Conservation (phyloP, 2,888 invertebrate genomes). For the Rotaria macrura region DNA sequence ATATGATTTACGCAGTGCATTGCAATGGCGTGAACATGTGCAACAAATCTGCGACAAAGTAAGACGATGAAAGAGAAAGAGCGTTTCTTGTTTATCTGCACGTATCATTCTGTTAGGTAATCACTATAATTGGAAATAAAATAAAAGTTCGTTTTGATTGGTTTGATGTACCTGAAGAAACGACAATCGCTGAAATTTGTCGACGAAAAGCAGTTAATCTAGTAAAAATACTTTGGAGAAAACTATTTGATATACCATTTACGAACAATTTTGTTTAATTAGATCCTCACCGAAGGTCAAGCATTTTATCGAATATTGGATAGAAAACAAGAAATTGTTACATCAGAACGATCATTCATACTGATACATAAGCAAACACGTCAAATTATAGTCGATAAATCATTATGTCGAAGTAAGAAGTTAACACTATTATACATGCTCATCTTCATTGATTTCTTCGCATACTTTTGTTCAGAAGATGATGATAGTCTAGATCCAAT, state of each 20-base stretch:
- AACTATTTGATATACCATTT: neutral
- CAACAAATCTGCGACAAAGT: conserved; percentile 42
- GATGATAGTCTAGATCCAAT: conserved; percentile 3
- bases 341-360: conserved; percentile 6
- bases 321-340: neutral
- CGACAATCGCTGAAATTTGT: conserved; percentile 45
- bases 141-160: conserved; percentile 44
- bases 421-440: too few species aligned
- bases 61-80: neutral
- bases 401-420: conserved; percentile 5
- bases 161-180: conserved; percentile 43
- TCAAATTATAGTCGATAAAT: conserved; percentile 1
- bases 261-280: neutral
- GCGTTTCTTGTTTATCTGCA: too few species aligned
- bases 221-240: conserved; percentile 37
- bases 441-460: too few species aligned
- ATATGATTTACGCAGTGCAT: conserved; percentile 43
- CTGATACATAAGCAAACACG: neutral
- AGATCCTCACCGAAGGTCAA: conserved; percentile 46
- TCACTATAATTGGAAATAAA: conserved; percentile 41
- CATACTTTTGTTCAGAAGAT: too few species aligned
- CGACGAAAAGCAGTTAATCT: conserved; percentile 45
- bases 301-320: conserved; percentile 42
- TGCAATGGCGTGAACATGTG: conserved; percentile 44
- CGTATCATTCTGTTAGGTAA: conserved; percentile 37